Evolutionary conservation across 2,113 vertebrate species (phyloP).

Genomic region (Thalassarche chlororhynchos): DNA sequence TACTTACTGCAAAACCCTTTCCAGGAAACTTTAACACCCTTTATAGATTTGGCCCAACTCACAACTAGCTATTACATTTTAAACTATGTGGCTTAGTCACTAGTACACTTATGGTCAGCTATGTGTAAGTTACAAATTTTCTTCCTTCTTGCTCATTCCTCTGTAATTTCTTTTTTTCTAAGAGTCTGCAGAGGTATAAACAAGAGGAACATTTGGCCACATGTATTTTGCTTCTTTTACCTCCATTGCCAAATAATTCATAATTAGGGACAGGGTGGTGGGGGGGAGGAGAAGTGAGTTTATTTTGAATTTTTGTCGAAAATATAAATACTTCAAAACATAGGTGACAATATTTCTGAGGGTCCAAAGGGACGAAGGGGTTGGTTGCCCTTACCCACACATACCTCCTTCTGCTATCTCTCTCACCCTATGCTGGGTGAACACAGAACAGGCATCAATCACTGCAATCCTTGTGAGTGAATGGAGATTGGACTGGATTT

Average conservation of each 20-base stretch:
- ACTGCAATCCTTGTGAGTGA: rapidly evolving
- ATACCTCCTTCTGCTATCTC: background rate
- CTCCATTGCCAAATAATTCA: background rate
- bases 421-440: background rate
- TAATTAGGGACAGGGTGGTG: rapidly evolving
- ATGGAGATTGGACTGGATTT: background rate
- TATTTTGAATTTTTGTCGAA: background rate
- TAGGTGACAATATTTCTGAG: background rate
- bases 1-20: background rate
- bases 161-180: background rate
- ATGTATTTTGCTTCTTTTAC: background rate
- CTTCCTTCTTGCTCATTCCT: background rate
- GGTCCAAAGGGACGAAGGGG: background rate
- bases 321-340: background rate
- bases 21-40: background rate
- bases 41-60: background rate
- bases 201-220: background rate
- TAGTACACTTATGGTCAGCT: background rate
- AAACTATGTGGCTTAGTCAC: background rate
- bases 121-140: background rate
- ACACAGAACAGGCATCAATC: background rate
- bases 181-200: background rate
- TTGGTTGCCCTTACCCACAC: background rate
- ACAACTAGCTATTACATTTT: background rate
- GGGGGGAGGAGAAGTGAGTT: background rate